Conservation (phyloP, 2,797 vertebrate genomes). For the Rhinophrynus dorsalis region DNA sequence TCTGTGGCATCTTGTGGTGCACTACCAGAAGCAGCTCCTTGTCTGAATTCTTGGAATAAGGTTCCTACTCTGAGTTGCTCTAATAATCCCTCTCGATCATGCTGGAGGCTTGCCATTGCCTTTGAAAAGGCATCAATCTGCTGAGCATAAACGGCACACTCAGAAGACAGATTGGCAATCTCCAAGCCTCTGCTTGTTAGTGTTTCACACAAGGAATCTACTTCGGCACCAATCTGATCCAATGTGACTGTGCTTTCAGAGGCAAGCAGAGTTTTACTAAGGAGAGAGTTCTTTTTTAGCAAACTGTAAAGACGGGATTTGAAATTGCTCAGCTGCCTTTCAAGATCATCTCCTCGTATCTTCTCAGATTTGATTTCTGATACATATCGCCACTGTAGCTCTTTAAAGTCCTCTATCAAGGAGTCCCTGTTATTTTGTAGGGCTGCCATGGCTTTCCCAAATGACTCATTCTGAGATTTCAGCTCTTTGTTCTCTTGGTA, state of each 20-base stretch:
- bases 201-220: slow-evolving; percentile 67
- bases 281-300: slow-evolving; percentile 66
- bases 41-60: slow-evolving; percentile 61
- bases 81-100: slow-evolving; percentile 79
- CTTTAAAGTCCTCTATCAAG: slow-evolving; percentile 79
- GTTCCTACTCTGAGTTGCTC: slow-evolving; percentile 71
- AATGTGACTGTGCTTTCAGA: slow-evolving; percentile 61
- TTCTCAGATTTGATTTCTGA: slow-evolving; percentile 69
- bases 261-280: slow-evolving; percentile 55
- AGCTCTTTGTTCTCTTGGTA: slow-evolving; percentile 63
- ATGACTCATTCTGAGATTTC: slow-evolving; percentile 75
- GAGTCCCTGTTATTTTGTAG: slow-evolving; percentile 81
- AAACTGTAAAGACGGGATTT: slow-evolving; percentile 62
- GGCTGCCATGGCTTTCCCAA: slow-evolving; percentile 81
- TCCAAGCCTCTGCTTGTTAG: slow-evolving; percentile 67
- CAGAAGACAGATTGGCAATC: slow-evolving; percentile 63
- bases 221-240: slow-evolving; percentile 59
- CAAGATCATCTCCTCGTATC: slow-evolving; percentile 62
- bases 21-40: slow-evolving; percentile 53
- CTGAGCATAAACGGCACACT: slow-evolving; percentile 65
- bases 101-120: slow-evolving; percentile 85
- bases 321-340: slow-evolving; percentile 64
- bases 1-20: slow-evolving; percentile 50
- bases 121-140: slow-evolving; percentile 81
- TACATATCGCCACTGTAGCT: slow-evolving; percentile 70